These are phyloP conservation scores for Listrodromus nycthemerus DNA, from an alignment of 2,888 invertebrate species.

Conservation along the genomic window DNA sequence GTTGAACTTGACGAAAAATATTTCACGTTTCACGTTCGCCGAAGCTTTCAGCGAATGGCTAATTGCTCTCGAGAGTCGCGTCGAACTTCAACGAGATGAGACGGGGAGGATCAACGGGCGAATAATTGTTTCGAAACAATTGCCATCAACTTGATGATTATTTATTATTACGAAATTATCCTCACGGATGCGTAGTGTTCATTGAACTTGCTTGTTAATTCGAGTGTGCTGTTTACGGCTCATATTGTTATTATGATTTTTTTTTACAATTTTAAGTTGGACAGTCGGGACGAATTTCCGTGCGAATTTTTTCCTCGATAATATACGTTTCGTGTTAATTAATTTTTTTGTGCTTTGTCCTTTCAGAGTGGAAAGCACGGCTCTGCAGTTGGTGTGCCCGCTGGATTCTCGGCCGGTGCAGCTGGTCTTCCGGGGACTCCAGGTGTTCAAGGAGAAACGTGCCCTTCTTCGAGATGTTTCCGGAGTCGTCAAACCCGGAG, in stretches of 20 bases:
- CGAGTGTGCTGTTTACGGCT: constrained; percentile 27
- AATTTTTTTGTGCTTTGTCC: constrained; percentile 65
- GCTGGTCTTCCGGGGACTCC: constrained; percentile 88
- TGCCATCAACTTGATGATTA: constrained; percentile 45
- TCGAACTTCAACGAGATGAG: constrained; percentile 18
- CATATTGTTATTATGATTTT: background rate
- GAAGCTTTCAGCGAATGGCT: constrained; percentile 24
- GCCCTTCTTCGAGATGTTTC: constrained; percentile 89
- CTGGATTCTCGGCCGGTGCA: constrained; percentile 88
- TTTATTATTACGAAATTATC: constrained; percentile 59
- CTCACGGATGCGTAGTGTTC: constrained; percentile 17
- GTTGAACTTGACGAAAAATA: constrained; percentile 53
- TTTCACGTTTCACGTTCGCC: constrained; percentile 58
- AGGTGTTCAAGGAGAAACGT: constrained; percentile 86
- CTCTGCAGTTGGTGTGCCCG: constrained; percentile 87
- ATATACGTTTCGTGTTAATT: background rate
- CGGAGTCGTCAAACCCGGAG: constrained; percentile 91
- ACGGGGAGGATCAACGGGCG: constrained; percentile 49
- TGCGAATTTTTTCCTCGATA: background rate
- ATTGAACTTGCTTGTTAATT: constrained; percentile 49
- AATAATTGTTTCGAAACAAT: constrained; percentile 55
- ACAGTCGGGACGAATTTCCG: background rate
- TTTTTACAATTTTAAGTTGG: background rate
- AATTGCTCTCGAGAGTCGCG: constrained; percentile 45
- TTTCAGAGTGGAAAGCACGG: constrained; percentile 87